Evolutionary conservation across 23 tunicate species (phyloP).

Genomic region (Ascidia mentula): DNA sequence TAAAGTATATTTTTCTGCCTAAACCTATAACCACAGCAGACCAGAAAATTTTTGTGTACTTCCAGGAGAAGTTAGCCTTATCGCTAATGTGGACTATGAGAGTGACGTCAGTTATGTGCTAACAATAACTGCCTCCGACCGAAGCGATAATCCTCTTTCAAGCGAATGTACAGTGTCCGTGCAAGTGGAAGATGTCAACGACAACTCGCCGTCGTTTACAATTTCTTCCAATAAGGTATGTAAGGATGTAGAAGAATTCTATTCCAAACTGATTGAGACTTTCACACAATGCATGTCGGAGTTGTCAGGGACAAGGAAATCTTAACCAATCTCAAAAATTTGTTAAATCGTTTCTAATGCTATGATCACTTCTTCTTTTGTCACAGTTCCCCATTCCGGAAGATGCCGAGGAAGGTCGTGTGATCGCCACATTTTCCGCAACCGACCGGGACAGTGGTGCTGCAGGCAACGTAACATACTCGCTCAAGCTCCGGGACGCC

Average conservation of each 20-base stretch:
- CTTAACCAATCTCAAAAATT: too few species aligned
- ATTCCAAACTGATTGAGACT: too few species aligned
- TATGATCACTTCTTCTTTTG: too few species aligned
- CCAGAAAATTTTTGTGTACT: too few species aligned
- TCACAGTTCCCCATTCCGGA: conserved; percentile 42
- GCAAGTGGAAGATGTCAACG: conserved; percentile 58
- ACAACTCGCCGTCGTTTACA: conserved; percentile 51
- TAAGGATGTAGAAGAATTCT: too few species aligned
- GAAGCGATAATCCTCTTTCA: conserved; percentile 49
- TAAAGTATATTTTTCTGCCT: background rate
- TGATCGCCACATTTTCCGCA: conserved; percentile 11
- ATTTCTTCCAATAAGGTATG: background rate
- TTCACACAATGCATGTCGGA: too few species aligned
- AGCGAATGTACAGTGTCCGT: conserved; percentile 41
- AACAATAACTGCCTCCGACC: conserved; percentile 43
- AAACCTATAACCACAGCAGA: background rate
- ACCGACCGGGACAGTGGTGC: conserved; percentile 39
- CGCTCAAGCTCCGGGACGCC: background rate
- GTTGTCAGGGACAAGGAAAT: too few species aligned
- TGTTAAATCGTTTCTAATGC: too few species aligned
- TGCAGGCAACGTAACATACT: conserved; percentile 43
- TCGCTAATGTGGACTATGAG: conserved; percentile 40
- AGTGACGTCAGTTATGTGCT: conserved; percentile 53
- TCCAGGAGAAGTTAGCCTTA: conserved; percentile 35
- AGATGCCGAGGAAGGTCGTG: conserved; percentile 37